Evolutionary conservation across 2,888 invertebrate genomes (phyloP).

Genomic region (Drosophila dives): DNA sequence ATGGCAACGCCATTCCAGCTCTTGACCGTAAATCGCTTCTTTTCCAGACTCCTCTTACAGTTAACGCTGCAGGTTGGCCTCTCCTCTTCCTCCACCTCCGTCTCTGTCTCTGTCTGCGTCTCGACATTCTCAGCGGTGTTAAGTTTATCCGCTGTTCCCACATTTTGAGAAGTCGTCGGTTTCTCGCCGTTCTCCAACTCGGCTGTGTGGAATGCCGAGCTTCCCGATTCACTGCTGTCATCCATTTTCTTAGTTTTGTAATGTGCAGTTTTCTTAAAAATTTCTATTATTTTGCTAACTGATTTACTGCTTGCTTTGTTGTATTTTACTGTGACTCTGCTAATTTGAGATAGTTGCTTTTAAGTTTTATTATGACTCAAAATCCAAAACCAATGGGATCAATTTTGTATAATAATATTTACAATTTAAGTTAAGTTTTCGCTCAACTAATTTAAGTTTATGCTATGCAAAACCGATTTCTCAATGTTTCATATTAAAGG

Average conservation of each 20-base stretch:
- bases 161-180: not conserved
- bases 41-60: constrained; percentile 85
- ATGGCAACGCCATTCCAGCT: constrained; percentile 99
- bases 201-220: constrained; percentile 6
- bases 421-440: not conserved
- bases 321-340: not conserved
- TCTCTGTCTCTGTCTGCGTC: not conserved
- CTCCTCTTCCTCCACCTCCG: constrained; percentile 27
- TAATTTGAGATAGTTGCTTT: not conserved
- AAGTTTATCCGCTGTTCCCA: not conserved
- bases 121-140: not conserved
- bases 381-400: not conserved
- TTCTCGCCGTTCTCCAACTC: constrained; percentile 33
- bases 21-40: constrained; percentile 97
- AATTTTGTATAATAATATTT: not conserved
- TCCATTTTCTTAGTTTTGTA: constrained; percentile 40
- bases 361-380: not conserved
- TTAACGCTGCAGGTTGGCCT: constrained; percentile 46
- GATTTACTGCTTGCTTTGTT: constrained; percentile 11
- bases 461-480: not conserved
- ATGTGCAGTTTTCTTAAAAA: constrained; percentile 12
- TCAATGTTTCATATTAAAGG: not conserved
- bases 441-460: not conserved
- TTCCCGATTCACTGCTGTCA: constrained; percentile 30
- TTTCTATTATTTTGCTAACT: constrained; percentile 5